Percentiles rank a stretch among this genome's conserved stretches.
phyloP scores from a whole-genome alignment of 2,113 vertebrate genomes.

The Pollimyrus isidori region DNA sequence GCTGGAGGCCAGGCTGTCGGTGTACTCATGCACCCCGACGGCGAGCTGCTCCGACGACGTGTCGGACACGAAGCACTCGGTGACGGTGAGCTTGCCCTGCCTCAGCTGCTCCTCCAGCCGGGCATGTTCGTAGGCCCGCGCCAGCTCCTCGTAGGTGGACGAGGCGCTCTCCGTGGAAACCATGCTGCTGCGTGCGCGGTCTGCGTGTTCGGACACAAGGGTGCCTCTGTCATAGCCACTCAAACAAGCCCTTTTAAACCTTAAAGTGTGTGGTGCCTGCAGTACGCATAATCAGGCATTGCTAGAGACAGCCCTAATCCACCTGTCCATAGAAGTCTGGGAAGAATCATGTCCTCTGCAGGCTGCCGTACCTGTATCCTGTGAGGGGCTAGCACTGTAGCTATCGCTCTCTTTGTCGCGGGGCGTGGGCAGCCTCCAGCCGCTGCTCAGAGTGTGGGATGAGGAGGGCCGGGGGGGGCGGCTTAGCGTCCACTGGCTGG shows the following conservation, averaged over 20 bases:
- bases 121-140: slow-evolving; percentile 92
- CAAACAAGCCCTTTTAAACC: background rate
- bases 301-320: background rate
- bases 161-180: slow-evolving; percentile 98
- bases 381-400: slow-evolving; percentile 97
- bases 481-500: slow-evolving; percentile 98
- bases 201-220: slow-evolving; percentile 45
- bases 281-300: background rate
- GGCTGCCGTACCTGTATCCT: slow-evolving; percentile 81
- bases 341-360: background rate
- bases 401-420: slow-evolving; percentile 97
- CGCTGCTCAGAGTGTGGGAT: slow-evolving; percentile 90
- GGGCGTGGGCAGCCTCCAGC: slow-evolving; percentile 93
- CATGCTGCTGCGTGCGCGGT: slow-evolving; percentile 96
- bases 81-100: slow-evolving; percentile 98
- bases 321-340: background rate
- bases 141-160: slow-evolving; percentile 95
- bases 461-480: slow-evolving; percentile 91
- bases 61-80: slow-evolving; percentile 98
- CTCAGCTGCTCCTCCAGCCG: slow-evolving; percentile 98
- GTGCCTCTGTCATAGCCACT: background rate
- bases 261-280: background rate
- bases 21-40: slow-evolving; percentile 96
- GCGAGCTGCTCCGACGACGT: slow-evolving; percentile 96
- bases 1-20: slow-evolving; percentile 95